Base-by-base conservation (phyloP, 2,888 invertebrate species). In the Eristalis pertinax region DNA sequence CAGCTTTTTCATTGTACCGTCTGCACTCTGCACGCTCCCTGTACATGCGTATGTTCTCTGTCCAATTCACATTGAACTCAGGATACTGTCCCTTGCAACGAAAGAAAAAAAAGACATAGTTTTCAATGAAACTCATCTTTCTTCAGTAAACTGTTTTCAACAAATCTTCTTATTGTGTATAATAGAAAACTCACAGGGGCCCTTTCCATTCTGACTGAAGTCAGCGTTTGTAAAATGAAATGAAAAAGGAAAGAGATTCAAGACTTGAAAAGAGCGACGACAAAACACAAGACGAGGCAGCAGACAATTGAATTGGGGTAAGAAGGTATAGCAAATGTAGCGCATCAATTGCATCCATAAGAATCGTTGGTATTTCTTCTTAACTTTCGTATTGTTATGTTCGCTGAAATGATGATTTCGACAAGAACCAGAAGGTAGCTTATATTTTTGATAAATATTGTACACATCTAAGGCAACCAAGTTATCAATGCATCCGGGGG, bases 181-280 rank as follows among this genome's bases (percentile, higher is more conserved):
- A 73, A 62, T 67, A 67, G 63, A 24, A 63, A 78, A 65, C 69
- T 58, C 56, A 65, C 64, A 24, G 50, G 35, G 62, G 50, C 32
- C 19, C 58, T 58, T 64, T 81, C 60, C 69, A 70, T 76, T 75
- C 43, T 60, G 22, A 32, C 70, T 70, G 65, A 76, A 82, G 35
- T 76, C 70, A 82, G 38, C 35, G n/a, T 60, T 19, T 19, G 19
- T 19, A 50, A 19, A 19, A 50, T 50, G 19, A 50, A 19, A n/a
- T n/a, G 3, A n/a, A n/a, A 50, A 7, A 10, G 8, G 43, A 43
- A 15, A 15, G 4, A 10, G 32, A 32, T 10, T 13, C 38, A 56
- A 50, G 32, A 24, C 4, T 22, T 13, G 15, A 64, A 50, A 63
- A 29, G 43, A 29, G 32, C 26, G 41, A 43, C 19, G 11, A 19